Evolutionary conservation across 2,113 vertebrate species (phyloP).

Genomic region (Leucoraja erinaceus): DNA sequence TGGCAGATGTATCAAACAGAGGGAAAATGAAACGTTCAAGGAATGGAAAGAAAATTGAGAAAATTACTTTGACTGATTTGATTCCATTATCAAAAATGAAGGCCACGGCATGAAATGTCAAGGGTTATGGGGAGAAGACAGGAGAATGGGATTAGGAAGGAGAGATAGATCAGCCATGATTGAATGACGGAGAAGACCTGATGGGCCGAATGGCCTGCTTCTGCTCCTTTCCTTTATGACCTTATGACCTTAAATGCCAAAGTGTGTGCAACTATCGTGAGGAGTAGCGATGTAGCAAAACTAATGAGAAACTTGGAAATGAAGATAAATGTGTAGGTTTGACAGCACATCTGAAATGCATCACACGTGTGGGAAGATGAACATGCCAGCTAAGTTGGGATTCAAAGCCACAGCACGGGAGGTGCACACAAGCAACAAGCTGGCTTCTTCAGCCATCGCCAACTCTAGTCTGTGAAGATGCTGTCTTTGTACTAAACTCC

Average conservation of each 20-base stretch:
- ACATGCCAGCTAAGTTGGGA: conserved; percentile 9
- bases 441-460: background rate
- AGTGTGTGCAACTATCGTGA: background rate
- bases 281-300: background rate
- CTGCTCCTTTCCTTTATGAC: no score
- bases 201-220: background rate
- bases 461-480: background rate
- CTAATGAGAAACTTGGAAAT: background rate
- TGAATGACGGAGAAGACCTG: no score
- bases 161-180: no score
- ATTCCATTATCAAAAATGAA: background rate
- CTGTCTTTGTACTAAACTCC: background rate
- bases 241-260: background rate
- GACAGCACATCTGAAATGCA: conserved; percentile 33
- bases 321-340: conserved; percentile 3
- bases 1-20: background rate
- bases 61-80: background rate
- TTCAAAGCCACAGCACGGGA: conserved; percentile 18
- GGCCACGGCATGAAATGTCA: background rate
- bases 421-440: background rate
- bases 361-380: conserved; percentile 24
- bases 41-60: background rate
- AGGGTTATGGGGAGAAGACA: no score
- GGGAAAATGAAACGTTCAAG: background rate
- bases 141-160: no score